Conservation (phyloP, 2,797 vertebrate species). For the Parambassis ranga region DNA sequence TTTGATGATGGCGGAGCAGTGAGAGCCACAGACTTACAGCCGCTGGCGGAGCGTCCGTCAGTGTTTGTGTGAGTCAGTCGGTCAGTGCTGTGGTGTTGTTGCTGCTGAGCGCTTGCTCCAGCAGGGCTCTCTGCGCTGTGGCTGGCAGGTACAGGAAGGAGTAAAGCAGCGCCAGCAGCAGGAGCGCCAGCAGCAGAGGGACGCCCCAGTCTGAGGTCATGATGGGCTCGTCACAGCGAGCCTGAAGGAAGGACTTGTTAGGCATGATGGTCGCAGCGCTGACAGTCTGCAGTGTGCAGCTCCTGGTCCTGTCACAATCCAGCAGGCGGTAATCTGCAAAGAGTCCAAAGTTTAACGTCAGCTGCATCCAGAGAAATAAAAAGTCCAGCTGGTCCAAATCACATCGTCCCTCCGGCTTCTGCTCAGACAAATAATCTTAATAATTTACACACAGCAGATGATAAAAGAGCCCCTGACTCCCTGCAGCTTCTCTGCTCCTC, state of each 20-base stretch:
- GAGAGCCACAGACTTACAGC: conserved; percentile 3
- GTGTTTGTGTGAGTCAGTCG: conserved; percentile 20
- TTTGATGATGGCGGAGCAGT: no score
- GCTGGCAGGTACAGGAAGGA: conserved; percentile 81
- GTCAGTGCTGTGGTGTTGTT: conserved; percentile 43
- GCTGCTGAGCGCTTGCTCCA: conserved; percentile 70
- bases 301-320: no score
- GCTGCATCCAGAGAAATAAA: background rate
- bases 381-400: background rate
- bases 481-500: background rate
- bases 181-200: conserved; percentile 74
- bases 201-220: conserved; percentile 79
- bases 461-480: background rate
- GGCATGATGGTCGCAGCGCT: conserved; percentile 41
- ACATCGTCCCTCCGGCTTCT: no score
- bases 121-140: conserved; percentile 69
- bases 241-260: conserved; percentile 77
- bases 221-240: conserved; percentile 79
- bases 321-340: no score
- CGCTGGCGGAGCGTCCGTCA: background rate
- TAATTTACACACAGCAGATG: no score
- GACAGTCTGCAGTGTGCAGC: no score
- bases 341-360: no score
- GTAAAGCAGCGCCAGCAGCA: conserved; percentile 76
- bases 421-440: no score